phyloP scores from a whole-genome alignment of 1,140 invertebrate species.

The Delia radicum region DNA sequence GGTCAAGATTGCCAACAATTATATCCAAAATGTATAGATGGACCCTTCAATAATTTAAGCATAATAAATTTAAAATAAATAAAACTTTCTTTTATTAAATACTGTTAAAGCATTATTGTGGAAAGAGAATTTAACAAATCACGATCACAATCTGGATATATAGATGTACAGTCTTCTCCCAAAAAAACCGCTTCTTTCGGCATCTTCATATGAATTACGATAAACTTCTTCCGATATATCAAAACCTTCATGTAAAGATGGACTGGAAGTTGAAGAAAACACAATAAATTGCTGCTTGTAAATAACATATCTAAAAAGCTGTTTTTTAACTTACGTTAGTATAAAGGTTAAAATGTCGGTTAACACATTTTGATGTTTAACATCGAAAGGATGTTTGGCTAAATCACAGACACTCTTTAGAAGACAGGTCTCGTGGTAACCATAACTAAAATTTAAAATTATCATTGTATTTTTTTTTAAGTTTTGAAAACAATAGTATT shows the following conservation, averaged over 20 bases:
- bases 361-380: conserved; percentile 39
- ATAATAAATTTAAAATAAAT: neutral
- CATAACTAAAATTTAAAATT: conserved; percentile 31
- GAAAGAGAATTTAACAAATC: neutral
- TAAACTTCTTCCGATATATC: conserved; percentile 37
- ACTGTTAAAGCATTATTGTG: neutral
- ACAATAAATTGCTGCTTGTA: too few relatives aligned
- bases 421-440: conserved; percentile 46
- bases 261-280: conserved; percentile 32
- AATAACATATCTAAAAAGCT: neutral
- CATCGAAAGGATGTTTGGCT: conserved; percentile 47
- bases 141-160: conserved; percentile 43
- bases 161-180: conserved; percentile 36
- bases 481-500: neutral
- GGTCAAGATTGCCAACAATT: neutral
- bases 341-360: conserved; percentile 46
- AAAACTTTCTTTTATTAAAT: neutral
- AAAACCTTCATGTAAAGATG: conserved; percentile 46
- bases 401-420: conserved; percentile 47
- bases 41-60: neutral
- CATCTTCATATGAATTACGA: conserved; percentile 40
- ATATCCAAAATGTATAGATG: neutral
- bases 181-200: conserved; percentile 42
- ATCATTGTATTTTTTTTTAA: neutral
- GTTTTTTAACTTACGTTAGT: conserved; percentile 36